Evolutionary conservation across 2,113 vertebrate species (phyloP).

Genomic region (Urocynchramus pylzowi): DNA sequence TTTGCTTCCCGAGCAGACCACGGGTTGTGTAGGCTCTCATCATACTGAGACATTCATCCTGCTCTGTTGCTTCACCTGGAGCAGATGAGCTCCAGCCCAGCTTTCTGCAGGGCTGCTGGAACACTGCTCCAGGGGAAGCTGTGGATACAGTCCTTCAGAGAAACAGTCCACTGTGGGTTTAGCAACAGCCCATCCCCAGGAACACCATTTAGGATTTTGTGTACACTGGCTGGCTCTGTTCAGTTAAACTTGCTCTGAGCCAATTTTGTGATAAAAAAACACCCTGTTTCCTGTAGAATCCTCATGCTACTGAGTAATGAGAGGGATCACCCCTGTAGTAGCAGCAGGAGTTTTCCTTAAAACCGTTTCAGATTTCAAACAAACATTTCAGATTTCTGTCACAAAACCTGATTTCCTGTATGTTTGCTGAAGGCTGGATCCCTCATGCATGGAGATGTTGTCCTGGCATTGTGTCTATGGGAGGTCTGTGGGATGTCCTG

Average conservation of each 20-base stretch:
- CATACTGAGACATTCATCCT: background rate
- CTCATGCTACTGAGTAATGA: background rate
- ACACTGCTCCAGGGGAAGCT: background rate
- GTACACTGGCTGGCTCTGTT: background rate
- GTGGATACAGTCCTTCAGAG: background rate
- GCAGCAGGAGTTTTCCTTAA: background rate
- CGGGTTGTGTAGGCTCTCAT: fast-evolving
- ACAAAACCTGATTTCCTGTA: background rate
- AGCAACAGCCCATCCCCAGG: background rate
- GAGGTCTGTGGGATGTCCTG: background rate
- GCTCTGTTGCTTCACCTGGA: background rate
- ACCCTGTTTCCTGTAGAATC: background rate
- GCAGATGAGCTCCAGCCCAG: background rate
- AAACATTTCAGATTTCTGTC: background rate
- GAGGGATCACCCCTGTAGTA: background rate
- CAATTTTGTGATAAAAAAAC: background rate
- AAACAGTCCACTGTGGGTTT: background rate
- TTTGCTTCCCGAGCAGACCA: background rate
- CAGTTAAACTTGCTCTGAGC: background rate
- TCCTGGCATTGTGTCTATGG: background rate
- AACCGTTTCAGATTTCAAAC: background rate
- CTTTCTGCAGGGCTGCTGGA: background rate
- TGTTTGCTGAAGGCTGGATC: background rate
- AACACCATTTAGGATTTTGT: background rate
- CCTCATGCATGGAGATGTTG: background rate